Evolutionary conservation across 1,140 invertebrate genomes (phyloP).

Genomic region (Heliconius melpomene): DNA sequence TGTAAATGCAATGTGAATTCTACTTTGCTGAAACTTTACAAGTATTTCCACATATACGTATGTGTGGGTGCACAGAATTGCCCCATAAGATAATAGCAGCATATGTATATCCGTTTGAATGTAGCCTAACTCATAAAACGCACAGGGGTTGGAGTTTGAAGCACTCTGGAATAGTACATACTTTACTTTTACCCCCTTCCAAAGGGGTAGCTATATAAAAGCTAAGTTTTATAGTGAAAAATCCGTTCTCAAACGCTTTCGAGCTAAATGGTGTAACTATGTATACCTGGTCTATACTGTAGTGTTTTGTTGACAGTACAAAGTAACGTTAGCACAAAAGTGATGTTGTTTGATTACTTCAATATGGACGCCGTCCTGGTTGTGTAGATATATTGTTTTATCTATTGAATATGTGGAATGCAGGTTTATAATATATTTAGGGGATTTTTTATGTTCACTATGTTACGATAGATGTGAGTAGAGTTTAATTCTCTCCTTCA

Average conservation of each 20-base stretch:
- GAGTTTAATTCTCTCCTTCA: too few relatives aligned
- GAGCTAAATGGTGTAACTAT: conserved; percentile 14
- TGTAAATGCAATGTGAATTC: too few relatives aligned
- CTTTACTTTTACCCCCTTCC: conserved; percentile 26
- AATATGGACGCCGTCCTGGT: not conserved
- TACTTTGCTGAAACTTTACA: too few relatives aligned
- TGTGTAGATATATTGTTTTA: not conserved
- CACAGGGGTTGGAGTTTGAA: conserved; percentile 33
- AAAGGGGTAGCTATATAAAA: conserved; percentile 38
- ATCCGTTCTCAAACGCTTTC: conserved; percentile 27
- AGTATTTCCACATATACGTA: not conserved
- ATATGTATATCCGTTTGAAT: conserved; percentile 4
- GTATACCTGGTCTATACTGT: conserved; percentile 2
- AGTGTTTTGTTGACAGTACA: conserved; percentile 1
- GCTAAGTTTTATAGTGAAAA: conserved; percentile 29
- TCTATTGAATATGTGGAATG: not conserved
- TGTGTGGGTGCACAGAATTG: not conserved
- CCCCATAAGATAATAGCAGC: not conserved
- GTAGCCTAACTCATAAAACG: conserved; percentile 33
- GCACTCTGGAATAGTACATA: conserved; percentile 40
- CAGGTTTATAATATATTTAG: not conserved
- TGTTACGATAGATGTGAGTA: not conserved
- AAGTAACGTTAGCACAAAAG: conserved; percentile 4
- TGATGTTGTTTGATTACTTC: conserved; percentile 2
- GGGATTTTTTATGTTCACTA: not conserved